phyloP scores from a whole-genome alignment of 2,888 invertebrate species.

The Drosophila stalkeri region DNA sequence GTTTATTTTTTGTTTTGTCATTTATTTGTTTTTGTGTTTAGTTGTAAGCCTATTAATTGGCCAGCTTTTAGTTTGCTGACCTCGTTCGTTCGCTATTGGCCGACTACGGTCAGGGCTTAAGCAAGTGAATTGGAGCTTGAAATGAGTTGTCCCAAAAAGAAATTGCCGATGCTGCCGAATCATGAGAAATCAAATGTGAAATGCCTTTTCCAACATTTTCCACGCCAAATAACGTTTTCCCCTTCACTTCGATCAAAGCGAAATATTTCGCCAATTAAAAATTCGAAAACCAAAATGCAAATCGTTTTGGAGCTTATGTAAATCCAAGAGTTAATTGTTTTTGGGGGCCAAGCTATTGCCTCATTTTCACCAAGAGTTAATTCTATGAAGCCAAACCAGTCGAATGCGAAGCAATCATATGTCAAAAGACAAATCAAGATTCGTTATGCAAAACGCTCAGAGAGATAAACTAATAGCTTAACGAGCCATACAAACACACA shows the following conservation, averaged over 20 bases:
- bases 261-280: constrained; percentile 47
- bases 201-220: constrained; percentile 30
- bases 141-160: constrained; percentile 11
- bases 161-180: not conserved
- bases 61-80: constrained; percentile 73
- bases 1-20: constrained; percentile 63
- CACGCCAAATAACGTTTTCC: constrained; percentile 47
- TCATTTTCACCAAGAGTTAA: constrained; percentile 58
- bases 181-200: constrained; percentile 7
- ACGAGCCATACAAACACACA: not conserved
- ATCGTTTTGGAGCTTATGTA: constrained; percentile 60
- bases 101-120: constrained; percentile 17
- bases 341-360: constrained; percentile 49
- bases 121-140: constrained; percentile 53
- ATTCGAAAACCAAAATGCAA: constrained; percentile 34
- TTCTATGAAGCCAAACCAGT: constrained; percentile 54
- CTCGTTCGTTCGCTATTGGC: constrained; percentile 45
- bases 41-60: constrained; percentile 69
- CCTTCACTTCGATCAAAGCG: constrained; percentile 62
- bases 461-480: constrained; percentile 22
- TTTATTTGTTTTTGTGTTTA: constrained; percentile 41
- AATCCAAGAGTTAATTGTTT: constrained; percentile 57
- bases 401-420: constrained; percentile 23
- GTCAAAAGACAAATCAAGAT: constrained; percentile 29
- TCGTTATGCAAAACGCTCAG: constrained; percentile 68